A percentile compares a stretch with the other conserved stretches of the same genome.
These are phyloP conservation scores for Tethya wilhelma DNA, from an alignment of 37 sponge, comb jelly and placozoan species.

Conservation along the genomic window DNA sequence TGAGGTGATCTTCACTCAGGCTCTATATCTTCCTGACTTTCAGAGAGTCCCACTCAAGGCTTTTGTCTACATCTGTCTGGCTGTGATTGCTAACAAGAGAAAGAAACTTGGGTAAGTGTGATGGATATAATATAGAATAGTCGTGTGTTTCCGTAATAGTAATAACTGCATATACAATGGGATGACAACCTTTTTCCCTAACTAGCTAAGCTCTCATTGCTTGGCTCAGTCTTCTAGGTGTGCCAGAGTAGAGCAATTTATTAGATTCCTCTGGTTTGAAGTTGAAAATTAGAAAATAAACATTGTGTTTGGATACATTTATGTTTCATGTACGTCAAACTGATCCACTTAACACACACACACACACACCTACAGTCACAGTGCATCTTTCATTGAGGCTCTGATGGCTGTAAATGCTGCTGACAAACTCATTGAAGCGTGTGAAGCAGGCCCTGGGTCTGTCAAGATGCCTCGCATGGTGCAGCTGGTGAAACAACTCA, in stretches of 20 bases:
- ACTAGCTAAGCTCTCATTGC: too few relatives aligned
- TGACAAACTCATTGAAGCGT: conserved; percentile 28
- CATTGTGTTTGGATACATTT: neutral
- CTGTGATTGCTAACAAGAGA: conserved; percentile 58
- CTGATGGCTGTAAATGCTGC: conserved; percentile 19
- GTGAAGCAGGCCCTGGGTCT: conserved; percentile 21
- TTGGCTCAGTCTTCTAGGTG: too few relatives aligned
- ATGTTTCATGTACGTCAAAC: neutral
- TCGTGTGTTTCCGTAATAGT: neutral
- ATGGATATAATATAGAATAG: neutral
- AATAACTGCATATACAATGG: too few relatives aligned
- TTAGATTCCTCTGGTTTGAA: too few relatives aligned
- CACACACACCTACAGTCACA: conserved; percentile 10
- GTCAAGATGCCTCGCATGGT: conserved; percentile 54
- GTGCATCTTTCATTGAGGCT: conserved; percentile 1
- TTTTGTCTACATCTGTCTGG: conserved; percentile 68
- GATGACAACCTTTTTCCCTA: too few relatives aligned
- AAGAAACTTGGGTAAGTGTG: conserved; percentile 39
- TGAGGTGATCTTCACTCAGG: conserved; percentile 72
- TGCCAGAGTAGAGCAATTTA: too few relatives aligned
- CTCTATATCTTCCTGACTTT: conserved; percentile 67
- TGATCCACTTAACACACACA: too few relatives aligned
- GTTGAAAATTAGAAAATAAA: too few relatives aligned
- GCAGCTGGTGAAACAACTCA: conserved; percentile 46
- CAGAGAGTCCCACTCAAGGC: conserved; percentile 62